Percentiles rank a stretch among this genome's conserved stretches.
These are phyloP conservation scores for Catostylus mosaicus DNA, from an alignment of 30 jellyfish, hydroid and myxozoan genomes.

Conservation along the genomic window DNA sequence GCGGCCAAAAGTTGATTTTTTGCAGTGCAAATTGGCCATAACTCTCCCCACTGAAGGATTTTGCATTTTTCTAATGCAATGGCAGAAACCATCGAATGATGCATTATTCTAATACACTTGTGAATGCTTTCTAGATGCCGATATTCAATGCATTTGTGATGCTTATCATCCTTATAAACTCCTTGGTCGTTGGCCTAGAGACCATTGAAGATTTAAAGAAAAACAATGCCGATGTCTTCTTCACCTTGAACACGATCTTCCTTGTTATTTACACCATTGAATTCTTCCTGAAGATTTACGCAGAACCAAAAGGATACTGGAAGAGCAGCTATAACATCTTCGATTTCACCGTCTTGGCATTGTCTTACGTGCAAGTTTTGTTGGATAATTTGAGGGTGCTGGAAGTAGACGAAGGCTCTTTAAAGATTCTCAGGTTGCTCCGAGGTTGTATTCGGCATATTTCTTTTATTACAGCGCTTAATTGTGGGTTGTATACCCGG, in stretches of 20 bases:
- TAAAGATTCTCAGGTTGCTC: conserved; percentile 61
- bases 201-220: conserved; percentile 55
- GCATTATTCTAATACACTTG: background rate
- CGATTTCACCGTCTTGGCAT: conserved; percentile 64
- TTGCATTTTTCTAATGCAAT: too few species aligned
- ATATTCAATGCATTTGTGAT: conserved; percentile 72
- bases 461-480: background rate
- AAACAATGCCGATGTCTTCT: conserved; percentile 25
- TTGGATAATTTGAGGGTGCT: conserved; percentile 64
- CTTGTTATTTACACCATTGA: conserved; percentile 74
- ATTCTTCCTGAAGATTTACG: conserved; percentile 62
- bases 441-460: conserved; percentile 57
- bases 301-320: conserved; percentile 87
- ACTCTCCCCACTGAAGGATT: too few species aligned
- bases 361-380: conserved; percentile 76
- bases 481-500: background rate
- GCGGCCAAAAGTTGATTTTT: too few species aligned
- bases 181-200: conserved; percentile 87
- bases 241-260: conserved; percentile 45
- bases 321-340: conserved; percentile 73
- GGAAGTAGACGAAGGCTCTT: conserved; percentile 70
- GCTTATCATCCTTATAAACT: conserved; percentile 73
- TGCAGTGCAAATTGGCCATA: too few species aligned
- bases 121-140: conserved; percentile 41
- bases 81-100: too few species aligned